Percentiles rank a stretch among this genome's conserved stretches.
phyloP scores from a whole-genome alignment of 2,113 vertebrate species.

The Cephalopholis sonnerati region DNA sequence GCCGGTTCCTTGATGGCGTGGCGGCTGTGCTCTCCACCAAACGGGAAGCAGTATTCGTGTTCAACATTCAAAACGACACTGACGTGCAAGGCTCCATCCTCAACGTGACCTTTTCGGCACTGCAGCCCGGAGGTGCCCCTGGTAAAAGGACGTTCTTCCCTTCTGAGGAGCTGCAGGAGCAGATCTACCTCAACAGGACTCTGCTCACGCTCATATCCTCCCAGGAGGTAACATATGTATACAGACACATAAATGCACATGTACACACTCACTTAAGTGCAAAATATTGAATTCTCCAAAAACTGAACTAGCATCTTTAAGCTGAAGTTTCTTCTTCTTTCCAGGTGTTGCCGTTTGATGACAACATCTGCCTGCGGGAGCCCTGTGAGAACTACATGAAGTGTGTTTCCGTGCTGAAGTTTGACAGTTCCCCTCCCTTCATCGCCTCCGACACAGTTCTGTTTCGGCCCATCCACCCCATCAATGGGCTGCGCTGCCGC shows the following conservation, averaged over 20 bases:
- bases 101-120: conserved; percentile 95
- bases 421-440: conserved; percentile 96
- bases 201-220: conserved; percentile 91
- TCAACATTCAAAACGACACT: conserved; percentile 97
- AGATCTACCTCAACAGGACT: conserved; percentile 96
- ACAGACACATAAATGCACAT: too few species aligned
- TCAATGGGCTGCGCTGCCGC: conserved; percentile 94
- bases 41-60: conserved; percentile 92
- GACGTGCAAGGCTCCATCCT: conserved; percentile 93
- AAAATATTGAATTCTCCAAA: neutral
- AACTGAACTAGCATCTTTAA: neutral
- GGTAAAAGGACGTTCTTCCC: conserved; percentile 89
- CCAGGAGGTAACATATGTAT: conserved; percentile 83
- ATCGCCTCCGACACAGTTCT: conserved; percentile 93
- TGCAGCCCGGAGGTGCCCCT: conserved; percentile 88
- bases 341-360: conserved; percentile 94
- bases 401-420: conserved; percentile 95
- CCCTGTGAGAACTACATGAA: conserved; percentile 99
- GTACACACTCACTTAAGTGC: neutral
- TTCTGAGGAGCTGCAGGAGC: conserved; percentile 96
- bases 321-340: neutral
- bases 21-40: conserved; percentile 93
- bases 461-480: conserved; percentile 96
- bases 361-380: conserved; percentile 97
- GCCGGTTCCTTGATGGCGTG: conserved; percentile 93